These are phyloP conservation scores for Eriocheir sinensis DNA, from an alignment of 1,140 invertebrate species.

Conservation along the genomic window DNA sequence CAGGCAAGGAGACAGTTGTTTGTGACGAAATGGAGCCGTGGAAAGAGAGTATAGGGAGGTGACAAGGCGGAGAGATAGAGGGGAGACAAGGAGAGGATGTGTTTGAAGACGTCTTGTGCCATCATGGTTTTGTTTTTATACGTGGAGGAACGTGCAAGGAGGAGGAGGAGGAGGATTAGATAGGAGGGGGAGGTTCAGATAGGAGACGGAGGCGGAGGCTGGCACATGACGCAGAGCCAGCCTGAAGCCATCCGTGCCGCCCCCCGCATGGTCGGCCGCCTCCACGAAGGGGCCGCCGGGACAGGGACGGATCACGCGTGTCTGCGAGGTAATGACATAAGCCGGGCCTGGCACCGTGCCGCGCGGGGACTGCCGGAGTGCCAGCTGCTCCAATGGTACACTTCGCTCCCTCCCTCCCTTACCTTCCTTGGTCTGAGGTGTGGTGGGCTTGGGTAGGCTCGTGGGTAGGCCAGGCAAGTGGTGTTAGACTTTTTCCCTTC, in stretches of 20 bases:
- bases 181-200: background rate
- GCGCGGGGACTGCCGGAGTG: background rate
- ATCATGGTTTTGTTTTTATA: too few species aligned
- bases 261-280: background rate
- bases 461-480: background rate
- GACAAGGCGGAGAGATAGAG: background rate
- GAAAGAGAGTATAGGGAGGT: background rate
- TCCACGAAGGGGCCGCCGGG: background rate
- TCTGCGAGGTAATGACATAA: background rate
- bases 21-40: background rate
- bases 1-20: too few species aligned
- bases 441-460: too few species aligned
- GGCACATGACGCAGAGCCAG: too few species aligned
- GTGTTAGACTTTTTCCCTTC: too few species aligned
- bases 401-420: background rate
- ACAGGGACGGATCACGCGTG: background rate
- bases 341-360: background rate
- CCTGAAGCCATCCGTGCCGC: too few species aligned
- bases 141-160: background rate
- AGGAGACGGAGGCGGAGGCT: background rate
- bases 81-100: background rate
- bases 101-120: too few species aligned
- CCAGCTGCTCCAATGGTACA: background rate
- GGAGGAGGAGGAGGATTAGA: background rate
- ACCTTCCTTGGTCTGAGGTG: too few species aligned